These are phyloP conservation scores for Centropristis striata DNA, from an alignment of 2,113 vertebrate genomes.

Conservation along the genomic window DNA sequence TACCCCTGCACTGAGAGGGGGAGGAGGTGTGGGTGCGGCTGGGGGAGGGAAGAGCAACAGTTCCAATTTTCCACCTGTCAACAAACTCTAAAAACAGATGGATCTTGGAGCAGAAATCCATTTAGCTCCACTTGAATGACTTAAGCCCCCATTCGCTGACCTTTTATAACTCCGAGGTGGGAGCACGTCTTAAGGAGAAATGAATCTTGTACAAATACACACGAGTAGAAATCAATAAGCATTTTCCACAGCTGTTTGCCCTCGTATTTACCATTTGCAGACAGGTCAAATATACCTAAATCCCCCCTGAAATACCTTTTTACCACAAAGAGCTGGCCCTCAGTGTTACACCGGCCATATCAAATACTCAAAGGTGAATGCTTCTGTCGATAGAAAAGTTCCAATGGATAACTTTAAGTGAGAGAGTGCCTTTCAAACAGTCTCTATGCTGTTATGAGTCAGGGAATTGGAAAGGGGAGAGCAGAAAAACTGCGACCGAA, in stretches of 20 bases:
- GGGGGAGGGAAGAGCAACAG: constrained; percentile 65
- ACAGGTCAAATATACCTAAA: constrained; percentile 65
- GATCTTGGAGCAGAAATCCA: constrained; percentile 76
- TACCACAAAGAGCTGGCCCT: constrained; percentile 2
- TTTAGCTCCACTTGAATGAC: constrained; percentile 77
- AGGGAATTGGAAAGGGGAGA: not conserved
- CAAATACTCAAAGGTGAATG: not conserved
- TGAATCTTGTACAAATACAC: constrained; percentile 73
- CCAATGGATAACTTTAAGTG: constrained; percentile 14
- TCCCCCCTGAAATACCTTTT: constrained; percentile 49
- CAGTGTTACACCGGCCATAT: not conserved
- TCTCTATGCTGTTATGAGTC: not conserved
- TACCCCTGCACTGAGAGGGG: constrained; percentile 17
- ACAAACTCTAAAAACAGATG: constrained; percentile 80
- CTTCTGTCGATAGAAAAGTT: not conserved
- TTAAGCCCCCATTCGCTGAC: constrained; percentile 74
- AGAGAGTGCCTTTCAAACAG: not conserved
- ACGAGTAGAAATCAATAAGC: constrained; percentile 75
- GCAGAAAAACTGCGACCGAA: not conserved
- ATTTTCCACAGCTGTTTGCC: constrained; percentile 61
- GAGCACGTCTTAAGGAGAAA: constrained; percentile 69
- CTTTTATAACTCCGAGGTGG: constrained; percentile 64
- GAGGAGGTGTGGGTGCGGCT: not conserved
- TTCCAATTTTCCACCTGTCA: constrained; percentile 79
- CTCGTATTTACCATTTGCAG: constrained; percentile 56